phyloP scores from a whole-genome alignment of 2,113 vertebrate species.

The Cairina moschata region DNA sequence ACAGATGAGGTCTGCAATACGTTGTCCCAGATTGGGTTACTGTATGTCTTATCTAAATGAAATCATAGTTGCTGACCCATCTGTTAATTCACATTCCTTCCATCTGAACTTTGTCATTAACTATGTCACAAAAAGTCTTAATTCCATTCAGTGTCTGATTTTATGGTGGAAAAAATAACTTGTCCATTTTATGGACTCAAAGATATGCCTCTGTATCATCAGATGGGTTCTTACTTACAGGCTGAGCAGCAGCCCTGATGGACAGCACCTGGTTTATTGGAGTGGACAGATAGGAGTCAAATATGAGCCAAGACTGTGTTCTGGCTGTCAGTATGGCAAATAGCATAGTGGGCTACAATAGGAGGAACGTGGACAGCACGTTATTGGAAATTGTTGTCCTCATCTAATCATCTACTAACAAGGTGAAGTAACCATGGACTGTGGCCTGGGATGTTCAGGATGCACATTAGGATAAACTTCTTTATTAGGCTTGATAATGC shows the following conservation, averaged over 20 bases:
- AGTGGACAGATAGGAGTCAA: background rate
- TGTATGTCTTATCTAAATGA: background rate
- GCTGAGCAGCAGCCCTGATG: background rate
- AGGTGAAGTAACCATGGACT: background rate
- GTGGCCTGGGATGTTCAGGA: background rate
- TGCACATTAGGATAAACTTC: background rate
- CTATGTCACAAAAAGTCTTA: background rate
- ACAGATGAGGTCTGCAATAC: background rate
- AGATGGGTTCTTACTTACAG: background rate
- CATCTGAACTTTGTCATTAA: background rate
- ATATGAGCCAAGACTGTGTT: background rate
- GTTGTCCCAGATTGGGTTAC: background rate
- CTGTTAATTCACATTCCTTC: background rate
- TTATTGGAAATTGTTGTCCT: background rate
- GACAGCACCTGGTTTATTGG: background rate
- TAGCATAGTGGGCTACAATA: background rate
- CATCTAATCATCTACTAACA: background rate
- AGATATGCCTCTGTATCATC: background rate
- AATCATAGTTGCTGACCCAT: background rate
- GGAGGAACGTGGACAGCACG: background rate
- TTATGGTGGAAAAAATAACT: background rate
- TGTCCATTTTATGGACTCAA: background rate
- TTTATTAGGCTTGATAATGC: background rate
- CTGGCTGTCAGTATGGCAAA: background rate
- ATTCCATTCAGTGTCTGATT: background rate